Evolutionary conservation across 2,888 invertebrate genomes (phyloP).

Genomic region (Chrysolina americana): DNA sequence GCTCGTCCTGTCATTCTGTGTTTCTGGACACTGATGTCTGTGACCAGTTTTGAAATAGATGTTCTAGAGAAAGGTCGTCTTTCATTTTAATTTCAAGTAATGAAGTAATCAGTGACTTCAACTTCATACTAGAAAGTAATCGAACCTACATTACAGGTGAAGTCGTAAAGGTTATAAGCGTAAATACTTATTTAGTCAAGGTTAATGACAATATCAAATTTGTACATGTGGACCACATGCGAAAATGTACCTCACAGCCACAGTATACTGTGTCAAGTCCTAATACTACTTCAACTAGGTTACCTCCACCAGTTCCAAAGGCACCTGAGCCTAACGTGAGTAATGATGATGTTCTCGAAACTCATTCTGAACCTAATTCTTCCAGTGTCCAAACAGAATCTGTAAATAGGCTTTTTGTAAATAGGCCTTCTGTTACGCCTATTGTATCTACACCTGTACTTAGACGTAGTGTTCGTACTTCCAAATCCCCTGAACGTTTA

Average conservation of each 20-base stretch:
- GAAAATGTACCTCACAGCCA: neutral
- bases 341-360: neutral
- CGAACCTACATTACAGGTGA: no score
- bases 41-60: no score
- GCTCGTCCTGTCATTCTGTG: no score
- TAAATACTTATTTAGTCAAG: neutral
- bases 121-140: no score
- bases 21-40: no score
- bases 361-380: neutral
- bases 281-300: neutral
- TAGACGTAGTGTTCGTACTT: neutral
- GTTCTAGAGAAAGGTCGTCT: no score
- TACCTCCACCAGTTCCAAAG: neutral
- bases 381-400: neutral
- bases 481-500: no score
- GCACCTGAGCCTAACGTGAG: neutral
- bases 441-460: neutral
- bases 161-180: neutral
- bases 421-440: neutral
- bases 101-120: no score
- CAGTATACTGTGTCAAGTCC: neutral
- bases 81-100: no score
- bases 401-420: no score
- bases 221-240: constrained; percentile 4
- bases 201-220: constrained; percentile 19